Conservation (phyloP, 2,888 invertebrate genomes). For the Xanthia icteritia region DNA sequence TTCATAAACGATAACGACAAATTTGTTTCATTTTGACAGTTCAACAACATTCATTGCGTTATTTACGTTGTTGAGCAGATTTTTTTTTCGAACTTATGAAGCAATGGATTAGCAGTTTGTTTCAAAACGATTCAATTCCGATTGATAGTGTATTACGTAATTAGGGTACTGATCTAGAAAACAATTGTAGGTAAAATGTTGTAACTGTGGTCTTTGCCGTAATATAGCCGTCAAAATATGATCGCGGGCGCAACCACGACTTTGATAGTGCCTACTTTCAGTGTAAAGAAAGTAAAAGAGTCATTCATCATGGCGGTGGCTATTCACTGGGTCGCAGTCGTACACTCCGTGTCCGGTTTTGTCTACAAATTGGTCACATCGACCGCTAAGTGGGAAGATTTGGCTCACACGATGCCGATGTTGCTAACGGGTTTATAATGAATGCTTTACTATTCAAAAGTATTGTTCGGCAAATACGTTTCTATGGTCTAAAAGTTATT, state of each 20-base stretch:
- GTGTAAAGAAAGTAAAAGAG: conserved; percentile 88
- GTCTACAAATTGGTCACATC: conserved; percentile 88
- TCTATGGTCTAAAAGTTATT: conserved; percentile 50
- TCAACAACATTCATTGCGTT: no score
- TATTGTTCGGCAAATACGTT: conserved; percentile 54
- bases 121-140: no score
- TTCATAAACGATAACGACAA: no score
- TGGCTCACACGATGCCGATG: conserved; percentile 74
- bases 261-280: conserved; percentile 80
- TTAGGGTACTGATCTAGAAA: no score
- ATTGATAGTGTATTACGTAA: no score
- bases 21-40: no score
- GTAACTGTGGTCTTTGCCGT: neutral
- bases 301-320: conserved; percentile 81
- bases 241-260: conserved; percentile 52
- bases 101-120: no score
- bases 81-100: no score
- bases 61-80: no score
- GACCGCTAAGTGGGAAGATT: conserved; percentile 87
- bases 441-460: conserved; percentile 63
- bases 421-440: conserved; percentile 73
- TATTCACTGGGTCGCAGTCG: conserved; percentile 83
- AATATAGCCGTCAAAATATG: conserved; percentile 42
- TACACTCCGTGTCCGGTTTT: conserved; percentile 84
- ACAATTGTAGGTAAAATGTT: conserved; percentile 5